Conservation (phyloP, 1,140 invertebrate genomes). For the Camponotus vicinus region DNA sequence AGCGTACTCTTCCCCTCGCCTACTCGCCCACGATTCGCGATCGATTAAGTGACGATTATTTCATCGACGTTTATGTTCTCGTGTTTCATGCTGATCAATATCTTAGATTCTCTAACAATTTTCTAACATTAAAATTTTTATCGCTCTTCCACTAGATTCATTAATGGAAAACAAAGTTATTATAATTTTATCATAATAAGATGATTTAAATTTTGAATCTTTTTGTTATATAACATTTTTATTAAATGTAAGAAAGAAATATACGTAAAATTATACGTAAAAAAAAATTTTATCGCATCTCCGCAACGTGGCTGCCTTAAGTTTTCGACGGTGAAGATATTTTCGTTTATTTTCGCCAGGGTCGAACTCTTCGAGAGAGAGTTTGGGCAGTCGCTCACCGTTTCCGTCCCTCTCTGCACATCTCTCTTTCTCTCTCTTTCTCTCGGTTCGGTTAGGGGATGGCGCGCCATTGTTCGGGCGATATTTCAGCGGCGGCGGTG, state of each 20-base stretch:
- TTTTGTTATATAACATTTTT: not conserved
- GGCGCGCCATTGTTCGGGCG: constrained; percentile 84
- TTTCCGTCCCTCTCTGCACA: constrained; percentile 45
- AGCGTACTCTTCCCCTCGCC: too few relatives aligned
- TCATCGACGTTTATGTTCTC: not conserved
- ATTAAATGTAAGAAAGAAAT: not conserved
- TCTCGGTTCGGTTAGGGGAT: constrained; percentile 68
- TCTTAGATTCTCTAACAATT: constrained; percentile 16
- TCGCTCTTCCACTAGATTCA: not conserved
- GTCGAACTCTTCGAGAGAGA: constrained; percentile 40
- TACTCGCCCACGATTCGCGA: not conserved
- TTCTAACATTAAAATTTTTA: not conserved
- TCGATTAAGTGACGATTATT: constrained; percentile 45
- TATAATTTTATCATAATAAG: not conserved
- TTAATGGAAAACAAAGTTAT: not conserved
- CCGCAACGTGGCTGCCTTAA: constrained; percentile 63
- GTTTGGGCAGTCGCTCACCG: constrained; percentile 72
- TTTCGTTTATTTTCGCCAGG: constrained; percentile 71
- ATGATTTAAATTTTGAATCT: not conserved
- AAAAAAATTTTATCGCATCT: constrained; percentile 78
- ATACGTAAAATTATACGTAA: constrained; percentile 70
- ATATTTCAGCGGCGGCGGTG: constrained; percentile 84
- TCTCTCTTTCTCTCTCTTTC: constrained; percentile 29
- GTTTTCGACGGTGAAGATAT: constrained; percentile 76
- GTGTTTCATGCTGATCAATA: constrained; percentile 35